Evolutionary conservation across 2,797 vertebrate genomes (phyloP), one percentile per base, ranked within the genome.

Genomic region (Dermochelys coriacea): DNA sequence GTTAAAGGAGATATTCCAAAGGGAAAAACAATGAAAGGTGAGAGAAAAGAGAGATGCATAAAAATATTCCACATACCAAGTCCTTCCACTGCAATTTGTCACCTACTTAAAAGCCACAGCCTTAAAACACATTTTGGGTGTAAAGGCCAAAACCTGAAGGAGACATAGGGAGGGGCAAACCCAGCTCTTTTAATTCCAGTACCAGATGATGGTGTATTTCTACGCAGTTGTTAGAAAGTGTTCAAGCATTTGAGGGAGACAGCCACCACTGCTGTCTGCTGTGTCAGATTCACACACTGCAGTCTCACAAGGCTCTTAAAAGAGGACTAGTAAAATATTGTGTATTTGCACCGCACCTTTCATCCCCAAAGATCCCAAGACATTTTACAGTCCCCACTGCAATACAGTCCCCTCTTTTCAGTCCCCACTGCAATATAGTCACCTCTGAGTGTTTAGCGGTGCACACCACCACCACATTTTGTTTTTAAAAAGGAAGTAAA

Each of bases 321-420:
- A 29, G 29, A 49, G 27, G 45, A 49, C 27, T 75, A 16, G 45
- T 49, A 29, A 49, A 97, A 96, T 96, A 94, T 95, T 94, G 88
- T 94, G 96, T 96, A 97, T 97, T 97, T 97, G 96, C 88, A 92
- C 95, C 96, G 95, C 96, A 97, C 97, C 96, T 97, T 97, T 97
- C 96, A 97, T 96, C 96, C 96, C 94, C 86, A 88, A 54, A 5
- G 96, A 95, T 90, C 94, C 94, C 96, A 96, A 92, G 94, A 92
- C 91, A 86, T 97, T 97, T 96, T 95, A 25, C 91, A 88, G 93
- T 2, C 21, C 10, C 68, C 37, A 25, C 8, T n/a, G 61, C n/a
- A 0, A 94, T 82, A 85, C 54, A 55, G 23, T 93, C 96, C 94
- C 91, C 87, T 86, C 95, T 81, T 97, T 97, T 95, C 91, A 89